phyloP scores from a whole-genome alignment of 2,888 invertebrate genomes.

The Trissoscelio sp. region DNA sequence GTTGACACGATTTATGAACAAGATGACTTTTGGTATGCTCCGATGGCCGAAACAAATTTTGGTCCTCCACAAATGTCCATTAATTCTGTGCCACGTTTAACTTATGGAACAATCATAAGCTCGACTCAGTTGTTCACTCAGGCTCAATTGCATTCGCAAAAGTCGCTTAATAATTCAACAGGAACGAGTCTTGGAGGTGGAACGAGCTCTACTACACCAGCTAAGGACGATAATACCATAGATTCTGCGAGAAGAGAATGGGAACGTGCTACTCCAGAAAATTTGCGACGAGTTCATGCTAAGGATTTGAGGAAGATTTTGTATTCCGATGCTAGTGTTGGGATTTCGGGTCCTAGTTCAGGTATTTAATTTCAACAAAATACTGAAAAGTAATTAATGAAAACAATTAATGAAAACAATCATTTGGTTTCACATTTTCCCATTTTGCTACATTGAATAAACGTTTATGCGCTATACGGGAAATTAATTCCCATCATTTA shows the following conservation, averaged over 20 bases:
- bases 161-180: conserved; percentile 50
- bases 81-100: conserved; percentile 79
- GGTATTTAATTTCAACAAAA: no score
- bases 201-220: conserved; percentile 47
- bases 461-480: no score
- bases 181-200: conserved; percentile 14
- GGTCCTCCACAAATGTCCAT: conserved; percentile 82
- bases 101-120: conserved; percentile 81
- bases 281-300: conserved; percentile 77
- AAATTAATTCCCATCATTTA: no score
- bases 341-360: conserved; percentile 10
- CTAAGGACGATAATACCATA: conserved; percentile 75
- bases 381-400: no score
- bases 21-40: conserved; percentile 81
- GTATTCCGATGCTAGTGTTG: conserved; percentile 70
- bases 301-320: conserved; percentile 79
- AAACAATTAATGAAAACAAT: no score
- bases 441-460: no score
- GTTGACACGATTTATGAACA: conserved; percentile 81
- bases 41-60: conserved; percentile 82
- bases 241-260: conserved; percentile 81
- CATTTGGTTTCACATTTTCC: no score
- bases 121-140: conserved; percentile 82
- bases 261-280: conserved; percentile 80
- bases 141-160: conserved; percentile 77